phyloP scores from a whole-genome alignment of 2,797 vertebrate genomes.

The Pyrocephalus nanus region DNA sequence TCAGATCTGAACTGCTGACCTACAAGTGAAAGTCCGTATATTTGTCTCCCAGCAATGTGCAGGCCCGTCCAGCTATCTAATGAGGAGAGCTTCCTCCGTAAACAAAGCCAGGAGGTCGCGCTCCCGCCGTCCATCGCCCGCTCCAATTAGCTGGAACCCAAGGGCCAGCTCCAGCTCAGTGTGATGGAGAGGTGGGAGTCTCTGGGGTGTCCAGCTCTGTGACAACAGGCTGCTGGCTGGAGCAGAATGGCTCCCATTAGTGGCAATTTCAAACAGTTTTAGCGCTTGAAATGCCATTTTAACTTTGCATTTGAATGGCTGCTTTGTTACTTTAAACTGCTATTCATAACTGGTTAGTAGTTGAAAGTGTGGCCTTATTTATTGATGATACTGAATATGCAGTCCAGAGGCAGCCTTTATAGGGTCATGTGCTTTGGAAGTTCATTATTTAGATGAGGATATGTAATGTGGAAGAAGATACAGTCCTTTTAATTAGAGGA shows the following conservation, averaged over 20 bases:
- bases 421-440: neutral
- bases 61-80: conserved; percentile 4
- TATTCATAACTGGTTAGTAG: neutral
- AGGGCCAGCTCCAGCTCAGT: neutral
- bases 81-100: neutral
- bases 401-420: neutral
- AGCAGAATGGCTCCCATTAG: neutral
- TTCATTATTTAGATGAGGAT: conserved; percentile 35
- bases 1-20: conserved; percentile 52
- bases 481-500: conserved; percentile 36
- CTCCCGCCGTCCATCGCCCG: neutral
- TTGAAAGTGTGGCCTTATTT: conserved; percentile 25
- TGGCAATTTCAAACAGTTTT: neutral
- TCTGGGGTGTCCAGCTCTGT: neutral
- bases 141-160: conserved; percentile 8
- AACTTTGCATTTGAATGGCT: neutral
- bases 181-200: neutral
- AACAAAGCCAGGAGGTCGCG: neutral
- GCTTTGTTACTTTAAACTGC: conserved; percentile 36
- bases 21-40: conserved; percentile 5
- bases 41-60: neutral
- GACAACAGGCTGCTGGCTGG: neutral
- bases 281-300: neutral
- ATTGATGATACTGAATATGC: conserved; percentile 4
- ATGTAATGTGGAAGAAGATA: conserved; percentile 4